Evolutionary conservation across 2,113 vertebrate species (phyloP).

Genomic region (Stigmatopora argus): DNA sequence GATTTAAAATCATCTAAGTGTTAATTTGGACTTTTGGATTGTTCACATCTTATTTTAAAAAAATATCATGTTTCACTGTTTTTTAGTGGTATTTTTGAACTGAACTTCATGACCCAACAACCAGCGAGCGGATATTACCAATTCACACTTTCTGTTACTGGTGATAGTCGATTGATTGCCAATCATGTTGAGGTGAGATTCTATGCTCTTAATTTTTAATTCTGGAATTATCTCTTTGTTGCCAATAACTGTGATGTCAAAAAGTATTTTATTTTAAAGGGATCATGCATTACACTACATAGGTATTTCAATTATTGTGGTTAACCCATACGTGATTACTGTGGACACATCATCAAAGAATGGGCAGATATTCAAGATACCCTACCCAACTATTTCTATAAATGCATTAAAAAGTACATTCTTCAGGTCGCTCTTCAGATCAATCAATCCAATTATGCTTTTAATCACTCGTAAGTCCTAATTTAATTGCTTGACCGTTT

Average conservation of each 20-base stretch:
- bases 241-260: too few relatives aligned
- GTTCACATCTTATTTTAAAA: background rate
- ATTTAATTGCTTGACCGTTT: background rate
- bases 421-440: background rate
- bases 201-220: background rate
- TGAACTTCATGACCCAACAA: constrained; percentile 88
- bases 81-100: constrained; percentile 83
- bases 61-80: background rate
- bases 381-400: too few relatives aligned
- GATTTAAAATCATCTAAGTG: background rate
- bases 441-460: background rate
- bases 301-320: too few relatives aligned
- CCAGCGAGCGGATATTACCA: constrained; percentile 96
- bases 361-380: too few relatives aligned
- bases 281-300: too few relatives aligned
- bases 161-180: constrained; percentile 83
- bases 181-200: constrained; percentile 83
- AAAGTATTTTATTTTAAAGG: background rate
- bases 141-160: constrained; percentile 82
- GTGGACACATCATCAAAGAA: too few relatives aligned
- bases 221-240: too few relatives aligned
- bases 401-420: background rate
- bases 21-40: background rate
- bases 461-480: background rate
- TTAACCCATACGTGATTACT: too few relatives aligned